Conservation (phyloP, 2,888 invertebrate genomes). For the Lasioglossum lativentre region DNA sequence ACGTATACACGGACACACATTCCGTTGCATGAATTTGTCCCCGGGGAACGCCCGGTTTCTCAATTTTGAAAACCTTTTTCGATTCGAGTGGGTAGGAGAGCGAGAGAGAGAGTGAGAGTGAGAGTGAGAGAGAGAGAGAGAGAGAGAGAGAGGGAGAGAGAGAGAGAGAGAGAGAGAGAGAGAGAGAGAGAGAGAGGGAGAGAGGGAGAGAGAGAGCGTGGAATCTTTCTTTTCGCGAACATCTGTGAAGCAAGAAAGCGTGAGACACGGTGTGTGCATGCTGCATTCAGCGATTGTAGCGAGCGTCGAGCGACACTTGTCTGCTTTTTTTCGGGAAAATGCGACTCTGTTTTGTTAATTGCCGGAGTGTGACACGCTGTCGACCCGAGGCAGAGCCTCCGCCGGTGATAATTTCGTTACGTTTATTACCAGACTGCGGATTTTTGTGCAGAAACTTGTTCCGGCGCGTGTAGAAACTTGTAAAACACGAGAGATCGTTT, state of each 20-base stretch:
- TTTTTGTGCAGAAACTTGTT: not conserved
- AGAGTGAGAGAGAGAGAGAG: not conserved
- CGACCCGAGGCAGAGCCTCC: not conserved
- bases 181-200: not conserved
- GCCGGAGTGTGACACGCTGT: not conserved
- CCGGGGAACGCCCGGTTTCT: not conserved
- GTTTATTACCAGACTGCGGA: not conserved
- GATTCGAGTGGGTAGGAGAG: not conserved
- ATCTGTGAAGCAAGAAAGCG: not conserved
- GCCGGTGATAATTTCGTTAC: not conserved
- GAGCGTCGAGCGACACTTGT: not conserved
- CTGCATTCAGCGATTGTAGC: not conserved
- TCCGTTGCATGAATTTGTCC: slow-evolving; percentile 4
- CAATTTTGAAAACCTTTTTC: not conserved
- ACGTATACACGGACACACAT: not conserved
- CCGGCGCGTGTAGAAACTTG: not conserved
- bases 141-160: not conserved
- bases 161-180: not conserved
- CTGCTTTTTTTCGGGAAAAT: not conserved
- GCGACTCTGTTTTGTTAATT: not conserved
- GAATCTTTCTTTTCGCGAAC: not conserved
- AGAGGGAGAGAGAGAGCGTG: not conserved
- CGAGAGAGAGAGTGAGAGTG: not conserved
- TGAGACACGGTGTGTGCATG: not conserved
- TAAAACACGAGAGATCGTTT: not conserved